phyloP scores from a whole-genome alignment of 2,888 invertebrate genomes.

The Ichneumoninae sp. region DNA sequence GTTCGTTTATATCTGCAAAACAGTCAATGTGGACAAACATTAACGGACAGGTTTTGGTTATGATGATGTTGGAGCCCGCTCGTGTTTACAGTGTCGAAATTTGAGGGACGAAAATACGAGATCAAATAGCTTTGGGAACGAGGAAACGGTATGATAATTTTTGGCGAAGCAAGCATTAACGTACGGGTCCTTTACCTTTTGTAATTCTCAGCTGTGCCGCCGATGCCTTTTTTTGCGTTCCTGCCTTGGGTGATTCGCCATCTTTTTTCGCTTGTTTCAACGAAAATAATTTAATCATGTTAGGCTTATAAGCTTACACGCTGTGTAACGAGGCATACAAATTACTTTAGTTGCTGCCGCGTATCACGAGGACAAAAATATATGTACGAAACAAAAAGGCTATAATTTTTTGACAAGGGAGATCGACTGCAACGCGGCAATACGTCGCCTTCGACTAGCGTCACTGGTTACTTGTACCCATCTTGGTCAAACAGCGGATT shows the following conservation, averaged over 20 bases:
- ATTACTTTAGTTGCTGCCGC: conserved; percentile 49
- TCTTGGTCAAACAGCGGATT: not conserved
- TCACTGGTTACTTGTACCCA: conserved; percentile 55
- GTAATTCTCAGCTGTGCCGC: conserved; percentile 98
- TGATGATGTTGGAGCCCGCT: not conserved
- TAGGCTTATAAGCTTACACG: conserved; percentile 76
- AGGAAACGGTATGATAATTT: conserved; percentile 10
- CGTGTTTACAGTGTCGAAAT: conserved; percentile 1
- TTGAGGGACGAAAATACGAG: not conserved
- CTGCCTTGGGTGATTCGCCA: conserved; percentile 93
- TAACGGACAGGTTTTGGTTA: conserved; percentile 25
- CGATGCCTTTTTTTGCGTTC: conserved; percentile 95
- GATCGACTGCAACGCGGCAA: conserved; percentile 66
- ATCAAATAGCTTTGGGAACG: not conserved
- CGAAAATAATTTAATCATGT: conserved; percentile 99
- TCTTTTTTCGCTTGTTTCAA: conserved; percentile 99
- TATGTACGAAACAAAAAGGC: conserved; percentile 62
- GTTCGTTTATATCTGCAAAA: conserved; percentile 96
- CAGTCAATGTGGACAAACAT: conserved; percentile 64
- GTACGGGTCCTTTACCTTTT: conserved; percentile 90
- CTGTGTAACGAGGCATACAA: conserved; percentile 72
- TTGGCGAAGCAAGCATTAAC: not conserved
- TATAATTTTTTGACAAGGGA: conserved; percentile 70
- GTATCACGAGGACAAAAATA: conserved; percentile 56
- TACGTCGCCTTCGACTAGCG: conserved; percentile 66